Evolutionary conservation across 2,888 invertebrate species (phyloP), one percentile per base, ranked within the genome.

Genomic region (Cylindroiulus punctatus): DNA sequence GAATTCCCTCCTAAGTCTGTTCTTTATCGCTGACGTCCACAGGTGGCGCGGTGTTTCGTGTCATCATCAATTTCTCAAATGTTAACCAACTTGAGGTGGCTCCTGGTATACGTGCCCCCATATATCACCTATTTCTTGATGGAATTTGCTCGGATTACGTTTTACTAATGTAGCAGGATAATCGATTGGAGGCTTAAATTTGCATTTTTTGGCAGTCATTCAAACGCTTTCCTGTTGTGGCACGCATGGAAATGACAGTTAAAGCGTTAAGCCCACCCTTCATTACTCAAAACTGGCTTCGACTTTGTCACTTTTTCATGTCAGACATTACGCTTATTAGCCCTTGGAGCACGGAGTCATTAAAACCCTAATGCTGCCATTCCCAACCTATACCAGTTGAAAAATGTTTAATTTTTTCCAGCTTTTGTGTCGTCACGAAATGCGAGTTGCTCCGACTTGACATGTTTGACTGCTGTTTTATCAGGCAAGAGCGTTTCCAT

Each of bases 161-260:
- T 52, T 0, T 52, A 52, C 52, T 52, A 52, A 52, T 52, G 52
- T 52, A n/a, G n/a, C n/a, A 52, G 52, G 52, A 52, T 52, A 52
- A 52, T 52, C 52, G 52, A 52, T 52, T 52, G 3, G 8, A 52
- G n/a, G 52, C 52, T 52, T 52, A 52, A 52, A 52, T 52, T 52
- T 52, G 52, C 52, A 52, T 52, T 52, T 52, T 52, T n/a, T n/a
- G 52, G 52, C 52, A 52, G n/a, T 52, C 52, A 52, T 52, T 52
- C 52, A 47, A 17, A n/a, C 52, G 10, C 14, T 52, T 52, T n/a
- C n/a, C 8, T 52, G n/a, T 19, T 3, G 52, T 3, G n/a, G n/a
- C 52, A 52, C 47, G 52, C n/a, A 52, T 52, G 52, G 52, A 52
- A n/a, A 52, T 52, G 52, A 52, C 52, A 52, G 52, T 52, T 52